Evolutionary conservation across 2,888 invertebrate genomes (phyloP).

Genomic region (Tiphia femorata): DNA sequence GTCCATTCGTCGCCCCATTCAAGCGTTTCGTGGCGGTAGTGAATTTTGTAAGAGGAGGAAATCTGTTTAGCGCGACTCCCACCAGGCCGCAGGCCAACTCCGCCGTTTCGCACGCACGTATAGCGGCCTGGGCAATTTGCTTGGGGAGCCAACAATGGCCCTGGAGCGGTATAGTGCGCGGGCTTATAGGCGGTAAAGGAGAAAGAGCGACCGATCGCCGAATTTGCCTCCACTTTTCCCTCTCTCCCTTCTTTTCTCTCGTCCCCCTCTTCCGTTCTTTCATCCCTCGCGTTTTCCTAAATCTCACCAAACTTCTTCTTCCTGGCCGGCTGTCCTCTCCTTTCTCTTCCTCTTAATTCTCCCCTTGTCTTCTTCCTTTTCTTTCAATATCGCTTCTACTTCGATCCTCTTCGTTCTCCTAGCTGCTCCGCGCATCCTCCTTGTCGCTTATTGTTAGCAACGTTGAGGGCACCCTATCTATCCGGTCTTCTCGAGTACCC

Average conservation of each 20-base stretch:
- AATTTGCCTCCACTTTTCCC: not conserved
- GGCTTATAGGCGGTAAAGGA: not conserved
- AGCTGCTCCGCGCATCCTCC: not conserved
- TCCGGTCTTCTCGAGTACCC: no score
- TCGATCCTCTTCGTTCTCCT: not conserved
- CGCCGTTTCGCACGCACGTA: conserved; percentile 39
- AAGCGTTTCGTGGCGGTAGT: conserved; percentile 16
- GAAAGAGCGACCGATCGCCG: not conserved
- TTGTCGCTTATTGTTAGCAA: no score
- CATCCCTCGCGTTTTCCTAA: not conserved
- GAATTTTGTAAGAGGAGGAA: conserved; percentile 41
- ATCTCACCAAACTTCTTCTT: no score
- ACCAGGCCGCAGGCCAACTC: conserved; percentile 21
- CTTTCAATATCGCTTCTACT: not conserved
- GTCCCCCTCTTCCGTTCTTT: not conserved
- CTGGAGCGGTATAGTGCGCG: no score
- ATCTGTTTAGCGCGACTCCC: conserved; percentile 47
- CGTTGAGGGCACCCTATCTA: no score
- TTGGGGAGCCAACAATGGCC: conserved; percentile 32
- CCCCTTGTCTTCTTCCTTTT: not conserved
- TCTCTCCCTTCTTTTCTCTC: not conserved
- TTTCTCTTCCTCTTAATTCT: not conserved
- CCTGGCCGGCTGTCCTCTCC: no score
- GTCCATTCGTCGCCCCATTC: conserved; percentile 20
- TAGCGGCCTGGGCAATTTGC: conserved; percentile 35